phyloP scores from a whole-genome alignment of 2,888 invertebrate species.

The Pheosia tremula region DNA sequence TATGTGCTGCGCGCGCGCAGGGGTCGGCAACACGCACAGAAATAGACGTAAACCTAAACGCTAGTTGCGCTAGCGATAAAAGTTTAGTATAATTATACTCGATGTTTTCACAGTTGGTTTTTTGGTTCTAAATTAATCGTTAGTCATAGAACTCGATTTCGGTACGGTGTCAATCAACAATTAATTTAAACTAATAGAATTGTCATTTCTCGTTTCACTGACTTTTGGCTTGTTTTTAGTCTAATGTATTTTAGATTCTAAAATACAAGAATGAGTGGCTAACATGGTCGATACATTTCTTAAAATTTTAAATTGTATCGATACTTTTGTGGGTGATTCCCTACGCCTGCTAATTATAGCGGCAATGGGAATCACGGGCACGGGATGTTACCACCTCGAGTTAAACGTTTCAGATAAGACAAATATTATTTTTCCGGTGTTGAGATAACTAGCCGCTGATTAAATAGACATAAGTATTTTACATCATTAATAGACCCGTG shows the following conservation, averaged over 20 bases:
- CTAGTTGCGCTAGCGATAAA: conserved; percentile 6
- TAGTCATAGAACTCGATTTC: too few relatives aligned
- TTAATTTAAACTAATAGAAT: too few relatives aligned
- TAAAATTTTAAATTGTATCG: not conserved
- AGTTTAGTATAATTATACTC: not conserved
- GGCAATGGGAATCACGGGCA: conserved; percentile 40
- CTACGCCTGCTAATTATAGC: conserved; percentile 58
- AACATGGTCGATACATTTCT: too few relatives aligned
- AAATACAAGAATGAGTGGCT: too few relatives aligned
- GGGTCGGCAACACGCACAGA: conserved; percentile 69
- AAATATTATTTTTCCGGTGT: conserved; percentile 34
- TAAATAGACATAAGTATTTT: not conserved
- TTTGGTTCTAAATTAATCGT: too few relatives aligned
- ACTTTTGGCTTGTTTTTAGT: too few relatives aligned
- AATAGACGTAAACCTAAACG: conserved; percentile 67
- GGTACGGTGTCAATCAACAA: too few relatives aligned
- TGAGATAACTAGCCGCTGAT: not conserved
- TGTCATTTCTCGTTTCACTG: too few relatives aligned
- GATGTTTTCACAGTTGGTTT: not conserved
- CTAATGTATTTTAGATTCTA: too few relatives aligned
- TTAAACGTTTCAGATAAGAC: conserved; percentile 15
- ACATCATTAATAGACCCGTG: too few relatives aligned
- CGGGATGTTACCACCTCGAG: conserved; percentile 33
- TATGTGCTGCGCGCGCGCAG: conserved; percentile 46
- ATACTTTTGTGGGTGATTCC: not conserved